Base-by-base conservation (phyloP, 2,113 vertebrate species). In the Polypterus bichir region DNA sequence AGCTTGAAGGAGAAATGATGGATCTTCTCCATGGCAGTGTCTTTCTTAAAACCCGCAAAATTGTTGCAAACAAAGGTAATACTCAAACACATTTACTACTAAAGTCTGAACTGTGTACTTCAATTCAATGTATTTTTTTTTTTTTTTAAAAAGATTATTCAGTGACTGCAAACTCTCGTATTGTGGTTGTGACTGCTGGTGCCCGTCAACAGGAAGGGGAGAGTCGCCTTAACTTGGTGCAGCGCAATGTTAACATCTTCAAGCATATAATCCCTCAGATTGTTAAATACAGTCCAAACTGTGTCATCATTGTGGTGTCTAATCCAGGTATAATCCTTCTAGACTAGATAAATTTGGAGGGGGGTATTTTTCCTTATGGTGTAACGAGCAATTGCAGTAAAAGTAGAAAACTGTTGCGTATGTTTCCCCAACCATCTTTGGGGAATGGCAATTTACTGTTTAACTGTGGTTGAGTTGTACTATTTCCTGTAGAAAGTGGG, bases 121-220 rank as follows among this genome's bases (percentile, higher is more conserved):
- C n/a, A 8, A 27, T n/a, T 27, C 57, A 7, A 7, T 54, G 2
- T 7, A 0, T 4, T 55, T 3, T 63, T 11, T 62, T 5, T 67
- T 47, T 3, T 46, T 46, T 27, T 61, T n/a, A n/a, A n/a, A 8
- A 70, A 99, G 96, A 99, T 73, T 99, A 98, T 4, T 70, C 86
- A 0, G 92, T 97, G 63, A 93, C 93, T 0, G 91, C 93, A 46
- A 91, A 94, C 74, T 99, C 96, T 3, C 95, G 82, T 66, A 81
- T 99, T 1, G 95, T 98, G 4, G 88, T 99, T 61, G 86, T 98
- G 11, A 96, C 94, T 0, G 96, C 95, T 0, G 95, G 95, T 0
- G 96, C 97, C 3, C 91, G 96, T 4, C 96, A 98, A 74, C 96
- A 99, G 72, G 96, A 99, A 62, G 96, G 96, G 0, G 96, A 99